Evolutionary conservation across 2,113 vertebrate genomes (phyloP).

Genomic region (Heterochromis multidens): DNA sequence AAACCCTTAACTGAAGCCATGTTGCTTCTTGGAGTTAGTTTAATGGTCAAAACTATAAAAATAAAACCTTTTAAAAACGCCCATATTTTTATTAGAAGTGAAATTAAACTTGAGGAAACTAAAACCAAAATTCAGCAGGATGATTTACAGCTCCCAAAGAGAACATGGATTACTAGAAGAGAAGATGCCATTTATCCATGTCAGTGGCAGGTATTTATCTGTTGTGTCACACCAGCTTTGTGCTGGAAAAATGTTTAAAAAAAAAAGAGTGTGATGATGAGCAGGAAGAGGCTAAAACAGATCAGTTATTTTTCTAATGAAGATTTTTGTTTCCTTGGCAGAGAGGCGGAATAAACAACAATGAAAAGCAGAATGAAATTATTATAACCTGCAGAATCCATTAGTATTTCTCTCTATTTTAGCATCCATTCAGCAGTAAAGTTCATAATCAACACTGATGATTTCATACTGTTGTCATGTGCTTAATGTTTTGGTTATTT

Average conservation of each 20-base stretch:
- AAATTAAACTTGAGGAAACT: not conserved
- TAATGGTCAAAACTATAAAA: not conserved
- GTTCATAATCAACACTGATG: not conserved
- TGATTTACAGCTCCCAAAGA: not conserved
- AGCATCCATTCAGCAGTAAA: not conserved
- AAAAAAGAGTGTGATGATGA: not conserved
- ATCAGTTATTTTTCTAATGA: not conserved
- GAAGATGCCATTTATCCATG: not conserved
- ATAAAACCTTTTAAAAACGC: not conserved
- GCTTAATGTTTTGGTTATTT: not conserved
- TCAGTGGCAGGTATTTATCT: not conserved
- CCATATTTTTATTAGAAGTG: not conserved
- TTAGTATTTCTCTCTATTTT: not conserved
- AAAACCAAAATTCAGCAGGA: not conserved
- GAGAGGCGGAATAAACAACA: not conserved
- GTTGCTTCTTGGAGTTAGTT: not conserved
- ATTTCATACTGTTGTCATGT: not conserved
- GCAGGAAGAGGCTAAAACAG: not conserved
- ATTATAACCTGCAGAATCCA: not conserved
- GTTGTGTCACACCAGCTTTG: not conserved
- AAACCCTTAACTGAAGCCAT: not conserved
- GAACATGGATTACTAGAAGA: not conserved
- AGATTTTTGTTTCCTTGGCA: not conserved
- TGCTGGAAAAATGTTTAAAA: not conserved
- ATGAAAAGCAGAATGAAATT: not conserved